Evolutionary conservation across 2,113 vertebrate species (phyloP), one percentile per base, ranked within the genome.

Genomic region (Poeciliopsis occidentalis): DNA sequence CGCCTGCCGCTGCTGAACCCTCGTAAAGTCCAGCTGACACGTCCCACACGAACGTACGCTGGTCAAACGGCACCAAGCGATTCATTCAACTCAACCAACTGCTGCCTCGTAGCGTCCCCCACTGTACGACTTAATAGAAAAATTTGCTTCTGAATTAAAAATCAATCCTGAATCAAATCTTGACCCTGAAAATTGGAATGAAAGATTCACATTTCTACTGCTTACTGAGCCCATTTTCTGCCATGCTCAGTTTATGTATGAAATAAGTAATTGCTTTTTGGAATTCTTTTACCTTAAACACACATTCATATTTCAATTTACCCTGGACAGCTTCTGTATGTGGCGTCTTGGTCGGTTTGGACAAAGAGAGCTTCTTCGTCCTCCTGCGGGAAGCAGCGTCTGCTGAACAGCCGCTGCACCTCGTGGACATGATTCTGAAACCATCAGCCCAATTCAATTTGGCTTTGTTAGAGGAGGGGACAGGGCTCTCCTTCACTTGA

Each of bases 361-460:
- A 89, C 85, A 90, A 77, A 87, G 71, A 76, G 47, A 31, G 51
- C 61, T 66, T 91, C 72, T 86, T 34, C 54, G 24, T 34, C 29
- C 44, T 13, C 12, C 65, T 22, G 8, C 51, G 19, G 12, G 67
- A 32, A 64, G 75, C 73, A 75, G 71, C 71, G 63, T 68, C 79
- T 87, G 83, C 85, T 71, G 60, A 71, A 73, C 83, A 12, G n/a
- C 73, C 60, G 75, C 80, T 78, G 73, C 83, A 90, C 90, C 93
- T 93, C 93, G 92, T 94, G 94, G 79, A 90, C 62, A 88, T 94
- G 73, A 94, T 94, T 94, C 83, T 69, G 70, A 85, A 88, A 86
- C 85, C 76, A 80, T 92, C 90, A 92, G 67, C 76, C 64, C 85
- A 92, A 92, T 94, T 90, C 81, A 94, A 94, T 95, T 94, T 89